Evolutionary conservation across 1,140 invertebrate genomes (phyloP).

Genomic region (Wiebesia pumilae): DNA sequence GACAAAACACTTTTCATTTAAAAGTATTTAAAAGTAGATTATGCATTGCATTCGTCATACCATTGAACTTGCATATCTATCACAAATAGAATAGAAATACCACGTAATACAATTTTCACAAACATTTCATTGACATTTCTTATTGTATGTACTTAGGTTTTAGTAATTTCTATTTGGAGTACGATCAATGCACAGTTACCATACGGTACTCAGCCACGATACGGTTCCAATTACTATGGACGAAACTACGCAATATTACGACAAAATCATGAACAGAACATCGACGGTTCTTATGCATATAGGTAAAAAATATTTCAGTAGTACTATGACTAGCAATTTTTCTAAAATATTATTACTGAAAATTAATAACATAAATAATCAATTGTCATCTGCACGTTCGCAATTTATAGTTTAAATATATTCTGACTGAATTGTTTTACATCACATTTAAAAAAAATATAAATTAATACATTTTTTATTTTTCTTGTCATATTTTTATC

Average conservation of each 20-base stretch:
- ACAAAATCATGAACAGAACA: constrained; percentile 62
- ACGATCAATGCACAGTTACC: constrained; percentile 9
- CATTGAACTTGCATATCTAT: not conserved
- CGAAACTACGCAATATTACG: constrained; percentile 63
- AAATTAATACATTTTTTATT: too few species aligned
- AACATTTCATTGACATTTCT: not conserved
- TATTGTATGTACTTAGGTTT: not conserved
- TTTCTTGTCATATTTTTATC: too few species aligned
- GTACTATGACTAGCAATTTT: too few species aligned
- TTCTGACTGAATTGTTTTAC: too few species aligned
- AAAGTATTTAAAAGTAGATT: not conserved
- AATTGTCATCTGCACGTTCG: too few species aligned
- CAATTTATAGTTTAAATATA: too few species aligned
- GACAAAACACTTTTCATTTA: not conserved
- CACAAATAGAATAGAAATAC: not conserved
- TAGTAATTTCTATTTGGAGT: constrained; percentile 7
- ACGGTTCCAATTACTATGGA: constrained; percentile 61
- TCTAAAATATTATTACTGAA: too few species aligned
- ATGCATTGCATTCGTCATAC: not conserved
- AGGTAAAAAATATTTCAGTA: constrained; percentile 57
- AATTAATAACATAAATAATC: too few species aligned
- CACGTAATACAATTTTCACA: not conserved
- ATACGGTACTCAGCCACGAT: not conserved
- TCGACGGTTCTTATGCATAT: constrained; percentile 65
- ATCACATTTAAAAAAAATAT: too few species aligned